Conservation (phyloP, 2,888 invertebrate genomes). For the Branchellion lobata region DNA sequence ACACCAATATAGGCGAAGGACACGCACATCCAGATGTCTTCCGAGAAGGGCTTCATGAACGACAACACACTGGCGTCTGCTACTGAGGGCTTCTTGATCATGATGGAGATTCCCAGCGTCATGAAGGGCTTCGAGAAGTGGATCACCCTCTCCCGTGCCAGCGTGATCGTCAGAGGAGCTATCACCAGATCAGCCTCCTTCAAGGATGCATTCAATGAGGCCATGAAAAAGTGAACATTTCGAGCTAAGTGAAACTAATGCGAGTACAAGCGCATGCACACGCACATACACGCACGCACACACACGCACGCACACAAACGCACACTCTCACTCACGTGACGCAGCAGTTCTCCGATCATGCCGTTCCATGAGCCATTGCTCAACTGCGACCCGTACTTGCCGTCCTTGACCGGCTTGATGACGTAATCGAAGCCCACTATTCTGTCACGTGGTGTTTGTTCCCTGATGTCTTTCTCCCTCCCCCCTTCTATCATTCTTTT, state of each 20-base stretch:
- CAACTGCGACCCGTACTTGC: constrained; percentile 54
- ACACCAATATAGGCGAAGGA: constrained; percentile 89
- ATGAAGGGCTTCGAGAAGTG: constrained; percentile 98
- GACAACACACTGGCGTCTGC: constrained; percentile 90
- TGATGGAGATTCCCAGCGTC: constrained; percentile 90
- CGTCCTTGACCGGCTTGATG: constrained; percentile 54
- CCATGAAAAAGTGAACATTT: constrained; percentile 51
- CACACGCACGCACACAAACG: too few species aligned
- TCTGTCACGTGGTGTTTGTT: constrained; percentile 53
- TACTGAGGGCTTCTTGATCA: constrained; percentile 86
- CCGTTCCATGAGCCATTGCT: constrained; percentile 54
- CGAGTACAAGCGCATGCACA: too few species aligned
- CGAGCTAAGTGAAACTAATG: too few species aligned
- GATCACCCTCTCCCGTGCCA: constrained; percentile 86
- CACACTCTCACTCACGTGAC: constrained; percentile 49
- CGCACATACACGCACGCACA: too few species aligned
- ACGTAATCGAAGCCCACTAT: constrained; percentile 61
- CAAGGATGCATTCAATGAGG: background rate
- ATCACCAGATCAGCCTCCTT: constrained; percentile 94
- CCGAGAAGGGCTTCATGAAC: constrained; percentile 92
- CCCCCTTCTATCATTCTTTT: too few species aligned
- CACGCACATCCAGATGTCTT: constrained; percentile 91
- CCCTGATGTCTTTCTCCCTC: too few species aligned
- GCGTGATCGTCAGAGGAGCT: constrained; percentile 89
- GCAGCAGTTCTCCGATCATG: constrained; percentile 52